Base-by-base conservation (phyloP, 2,888 invertebrate genomes). In the Erannis defoliaria region DNA sequence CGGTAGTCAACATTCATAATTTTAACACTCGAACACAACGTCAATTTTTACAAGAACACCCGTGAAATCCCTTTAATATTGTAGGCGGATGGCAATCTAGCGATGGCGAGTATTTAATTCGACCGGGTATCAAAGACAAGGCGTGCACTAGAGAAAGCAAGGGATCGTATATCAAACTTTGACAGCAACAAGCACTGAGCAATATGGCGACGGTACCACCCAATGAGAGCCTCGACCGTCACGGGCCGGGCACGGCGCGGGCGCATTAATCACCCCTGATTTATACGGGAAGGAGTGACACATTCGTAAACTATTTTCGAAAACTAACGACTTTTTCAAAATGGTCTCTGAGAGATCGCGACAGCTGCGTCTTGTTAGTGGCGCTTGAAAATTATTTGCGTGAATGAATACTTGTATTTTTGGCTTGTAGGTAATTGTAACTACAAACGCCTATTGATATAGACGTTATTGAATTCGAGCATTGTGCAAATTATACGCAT, bases 261-360 rank as follows among this genome's bases (percentile, higher is more conserved):
- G 77, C 77, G 85, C 92, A 91, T 93, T 91, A 88, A 92, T 93
- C 92, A 91, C 87, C 77, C 70, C 82, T 90, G 93, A 93, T 93
- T 91, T 92, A 92, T 90, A 82, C 81, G 75, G 81, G 88, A 88
- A 92, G 89, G 91, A 90, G 91, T 92, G 92, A 92, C 92, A 92
- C 87, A 90, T 90, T 90, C 90, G 90, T 91, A 88, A 89, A 91
- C 92, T 92, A 92, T 92, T 92, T 91, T 90, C 85, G 91, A 90
- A 90, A 91, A 88, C 86, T 81, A 83, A 82, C 80, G 85, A 85
- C 84, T 91, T 93, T 91, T 93, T 91, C 91, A 90, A 90, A 91
- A 89, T 87, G 89, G 85, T 81, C 75, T 82, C 80, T 86, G 88
- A 89, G 81, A 88, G 80, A 84, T 81, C 73, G 78, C 81, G 85